phyloP scores from a whole-genome alignment of 1,140 invertebrate species.

The Drosophila carrolli region DNA sequence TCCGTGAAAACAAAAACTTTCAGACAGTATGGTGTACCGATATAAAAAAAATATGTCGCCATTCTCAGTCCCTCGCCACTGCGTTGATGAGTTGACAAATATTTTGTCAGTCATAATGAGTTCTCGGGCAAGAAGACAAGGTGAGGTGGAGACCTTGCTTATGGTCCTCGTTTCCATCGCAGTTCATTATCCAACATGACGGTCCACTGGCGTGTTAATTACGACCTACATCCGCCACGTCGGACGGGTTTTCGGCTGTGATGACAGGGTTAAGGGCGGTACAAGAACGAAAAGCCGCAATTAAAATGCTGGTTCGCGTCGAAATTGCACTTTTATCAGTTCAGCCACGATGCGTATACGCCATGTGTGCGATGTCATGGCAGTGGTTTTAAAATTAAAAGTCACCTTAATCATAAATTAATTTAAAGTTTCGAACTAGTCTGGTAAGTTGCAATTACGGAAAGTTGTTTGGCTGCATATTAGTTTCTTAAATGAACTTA shows the following conservation, averaged over 20 bases:
- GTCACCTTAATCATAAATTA: conserved; percentile 20
- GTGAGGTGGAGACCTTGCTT: conserved; percentile 43
- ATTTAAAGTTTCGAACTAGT: conserved; percentile 4
- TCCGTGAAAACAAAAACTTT: conserved; percentile 37
- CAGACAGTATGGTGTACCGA: conserved; percentile 17
- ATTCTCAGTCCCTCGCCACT: conserved; percentile 16
- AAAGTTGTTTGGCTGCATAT: neutral
- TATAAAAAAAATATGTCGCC: conserved; percentile 42
- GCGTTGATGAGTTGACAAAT: conserved; percentile 81
- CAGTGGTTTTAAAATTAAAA: neutral
- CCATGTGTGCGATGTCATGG: conserved; percentile 18
- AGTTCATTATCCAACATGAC: conserved; percentile 48
- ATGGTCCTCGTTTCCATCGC: conserved; percentile 34
- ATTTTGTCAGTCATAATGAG: conserved; percentile 81
- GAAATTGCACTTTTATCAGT: conserved; percentile 45
- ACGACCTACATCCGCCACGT: conserved; percentile 56
- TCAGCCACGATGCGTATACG: conserved; percentile 36
- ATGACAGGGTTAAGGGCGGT: conserved; percentile 15
- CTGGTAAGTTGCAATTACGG: neutral
- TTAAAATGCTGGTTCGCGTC: conserved; percentile 38
- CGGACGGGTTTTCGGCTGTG: neutral
- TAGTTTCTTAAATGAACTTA: no score
- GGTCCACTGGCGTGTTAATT: conserved; percentile 69
- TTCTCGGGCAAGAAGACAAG: conserved; percentile 46
- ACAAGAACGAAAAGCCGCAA: conserved; percentile 35